These are phyloP conservation scores for Larimichthys polyactis DNA, from an alignment of 2,113 vertebrate genomes.

Conservation along the genomic window DNA sequence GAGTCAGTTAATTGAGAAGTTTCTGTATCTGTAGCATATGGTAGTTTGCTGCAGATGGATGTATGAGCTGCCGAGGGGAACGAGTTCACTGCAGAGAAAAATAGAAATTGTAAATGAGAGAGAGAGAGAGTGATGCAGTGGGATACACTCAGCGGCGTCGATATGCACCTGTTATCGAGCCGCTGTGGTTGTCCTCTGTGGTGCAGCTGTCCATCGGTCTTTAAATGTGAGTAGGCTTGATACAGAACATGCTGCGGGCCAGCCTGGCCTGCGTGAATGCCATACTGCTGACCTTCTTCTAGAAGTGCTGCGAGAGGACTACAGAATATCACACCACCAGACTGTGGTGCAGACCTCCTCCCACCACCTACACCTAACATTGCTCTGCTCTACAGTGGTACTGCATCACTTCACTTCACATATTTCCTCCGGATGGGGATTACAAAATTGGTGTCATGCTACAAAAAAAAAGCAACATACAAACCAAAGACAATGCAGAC, in stretches of 20 bases:
- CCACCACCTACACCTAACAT: constrained; percentile 22
- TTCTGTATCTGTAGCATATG: background rate
- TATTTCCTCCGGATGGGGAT: background rate
- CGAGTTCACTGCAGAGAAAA: constrained; percentile 1
- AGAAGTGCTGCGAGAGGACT: constrained; percentile 63
- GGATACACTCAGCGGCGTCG: background rate
- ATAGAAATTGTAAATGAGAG: background rate
- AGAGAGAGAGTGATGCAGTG: constrained; percentile 4
- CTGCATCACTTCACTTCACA: constrained; percentile 23
- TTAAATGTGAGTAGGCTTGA: constrained; percentile 2
- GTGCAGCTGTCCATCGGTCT: background rate
- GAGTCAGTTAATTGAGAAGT: background rate
- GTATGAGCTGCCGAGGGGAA: background rate
- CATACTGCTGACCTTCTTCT: constrained; percentile 60
- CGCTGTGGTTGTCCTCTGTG: constrained; percentile 8
- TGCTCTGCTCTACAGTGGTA: constrained; percentile 24
- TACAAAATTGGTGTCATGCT: background rate
- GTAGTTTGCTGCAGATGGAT: background rate
- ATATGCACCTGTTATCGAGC: background rate
- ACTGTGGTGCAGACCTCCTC: constrained; percentile 41
- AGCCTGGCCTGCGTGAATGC: constrained; percentile 14
- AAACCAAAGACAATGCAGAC: background rate
- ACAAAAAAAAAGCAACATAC: background rate
- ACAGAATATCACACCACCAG: constrained; percentile 26
- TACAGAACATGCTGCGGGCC: constrained; percentile 36